Conservation (phyloP, 2,113 vertebrate genomes). For the Patagioenas fasciata region DNA sequence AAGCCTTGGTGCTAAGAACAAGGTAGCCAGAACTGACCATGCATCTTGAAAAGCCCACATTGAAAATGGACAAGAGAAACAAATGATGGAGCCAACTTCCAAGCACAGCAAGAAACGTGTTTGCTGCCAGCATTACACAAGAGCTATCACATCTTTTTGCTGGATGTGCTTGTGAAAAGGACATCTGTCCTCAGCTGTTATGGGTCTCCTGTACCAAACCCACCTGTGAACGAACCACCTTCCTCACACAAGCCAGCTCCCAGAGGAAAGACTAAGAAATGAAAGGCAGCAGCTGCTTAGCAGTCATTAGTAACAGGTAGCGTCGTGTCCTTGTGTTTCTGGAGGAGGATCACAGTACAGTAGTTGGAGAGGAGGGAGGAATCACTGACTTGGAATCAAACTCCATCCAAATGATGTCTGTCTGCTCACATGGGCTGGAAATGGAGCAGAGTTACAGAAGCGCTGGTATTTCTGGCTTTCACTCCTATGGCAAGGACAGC, state of each 20-base stretch:
- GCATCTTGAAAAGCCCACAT: neutral
- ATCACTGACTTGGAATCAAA: neutral
- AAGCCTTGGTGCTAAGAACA: neutral
- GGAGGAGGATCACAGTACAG: neutral
- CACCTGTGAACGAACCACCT: neutral
- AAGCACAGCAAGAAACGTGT: rapidly evolving
- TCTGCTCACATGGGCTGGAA: neutral
- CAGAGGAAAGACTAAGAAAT: neutral
- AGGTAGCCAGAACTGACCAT: neutral
- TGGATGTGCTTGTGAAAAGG: neutral
- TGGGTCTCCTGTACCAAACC: neutral
- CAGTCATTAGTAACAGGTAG: neutral
- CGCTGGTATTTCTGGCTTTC: neutral
- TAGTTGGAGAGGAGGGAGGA: neutral
- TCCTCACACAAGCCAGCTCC: neutral
- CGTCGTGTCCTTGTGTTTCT: neutral
- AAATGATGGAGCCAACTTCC: neutral
- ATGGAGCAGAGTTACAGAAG: neutral
- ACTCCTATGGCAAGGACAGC: neutral
- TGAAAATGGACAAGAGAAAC: neutral
- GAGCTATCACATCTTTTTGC: neutral
- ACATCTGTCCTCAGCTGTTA: neutral
- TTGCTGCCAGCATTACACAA: neutral
- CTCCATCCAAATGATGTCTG: neutral
- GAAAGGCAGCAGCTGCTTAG: neutral